Evolutionary conservation across 2,113 vertebrate species (phyloP).

Genomic region (Tenrec ecaudatus): DNA sequence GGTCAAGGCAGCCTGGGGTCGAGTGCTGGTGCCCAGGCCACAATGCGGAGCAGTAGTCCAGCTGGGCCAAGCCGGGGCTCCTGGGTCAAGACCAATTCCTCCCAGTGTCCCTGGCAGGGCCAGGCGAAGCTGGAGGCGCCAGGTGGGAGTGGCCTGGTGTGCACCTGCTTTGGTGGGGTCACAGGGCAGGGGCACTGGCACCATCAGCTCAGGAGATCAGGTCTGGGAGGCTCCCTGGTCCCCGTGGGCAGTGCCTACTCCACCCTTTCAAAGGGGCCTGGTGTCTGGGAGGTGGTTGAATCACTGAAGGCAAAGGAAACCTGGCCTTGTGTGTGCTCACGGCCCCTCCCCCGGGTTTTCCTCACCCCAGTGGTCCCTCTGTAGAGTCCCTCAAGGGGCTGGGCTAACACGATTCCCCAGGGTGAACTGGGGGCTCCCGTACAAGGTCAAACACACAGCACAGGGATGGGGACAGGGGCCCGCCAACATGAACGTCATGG

Average conservation of each 20-base stretch:
- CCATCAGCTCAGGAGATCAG: not conserved
- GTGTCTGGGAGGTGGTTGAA: not conserved
- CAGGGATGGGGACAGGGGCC: not conserved
- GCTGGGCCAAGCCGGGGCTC: not conserved
- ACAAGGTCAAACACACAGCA: not conserved
- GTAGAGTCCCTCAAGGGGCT: not conserved
- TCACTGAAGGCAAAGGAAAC: conserved; percentile 39
- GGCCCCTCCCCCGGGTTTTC: not conserved
- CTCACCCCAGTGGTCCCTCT: not conserved
- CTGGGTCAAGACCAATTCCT: not conserved
- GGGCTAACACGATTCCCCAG: not conserved
- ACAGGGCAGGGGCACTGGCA: not conserved
- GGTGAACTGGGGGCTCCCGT: conserved; percentile 46
- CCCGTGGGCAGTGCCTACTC: not conserved
- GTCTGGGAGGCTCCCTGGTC: not conserved
- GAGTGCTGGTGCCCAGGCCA: not conserved
- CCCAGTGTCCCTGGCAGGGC: not conserved
- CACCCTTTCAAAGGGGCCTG: not conserved
- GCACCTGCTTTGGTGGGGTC: not conserved
- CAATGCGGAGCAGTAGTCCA: not conserved
- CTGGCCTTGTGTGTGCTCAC: not conserved
- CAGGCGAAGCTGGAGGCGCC: not conserved
- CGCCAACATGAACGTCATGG: not conserved
- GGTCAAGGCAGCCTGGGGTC: conserved; percentile 50
- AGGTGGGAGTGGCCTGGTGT: not conserved